Base-by-base conservation (phyloP, 2,888 invertebrate genomes). In the Calephelis perditalis region DNA sequence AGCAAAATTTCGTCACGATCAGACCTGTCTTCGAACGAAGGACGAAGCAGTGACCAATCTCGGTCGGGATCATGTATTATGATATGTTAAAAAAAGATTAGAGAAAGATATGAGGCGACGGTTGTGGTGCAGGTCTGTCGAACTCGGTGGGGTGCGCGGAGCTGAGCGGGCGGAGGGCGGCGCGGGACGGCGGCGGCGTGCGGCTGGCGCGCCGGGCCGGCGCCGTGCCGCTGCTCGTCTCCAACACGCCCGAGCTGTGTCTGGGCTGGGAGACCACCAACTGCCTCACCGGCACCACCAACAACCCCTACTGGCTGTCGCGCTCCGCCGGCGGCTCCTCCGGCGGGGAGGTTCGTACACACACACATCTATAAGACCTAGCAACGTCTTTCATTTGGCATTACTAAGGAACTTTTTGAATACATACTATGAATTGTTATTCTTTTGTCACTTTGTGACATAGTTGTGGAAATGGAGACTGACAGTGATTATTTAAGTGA, bases 171-270 rank as follows among this genome's bases (percentile, higher is more conserved):
- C 69, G 84, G 0, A 82, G 82, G n/a, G 94, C 96, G 0, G 69
- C 80, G 0, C 71, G 85, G 0, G 96, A 98, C 82, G 96, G 97
- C 0, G 92, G 85, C 0, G 92, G 91, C 0, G 95, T 98, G 0
- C 79, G 78, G 1, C 79, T 86, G 0, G 84, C 96, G 65, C 88
- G 92, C 63, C 75, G 84, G 7, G 95, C 97, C 0, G 98, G 98
- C 0, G 96, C 93, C 8, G 95, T 98, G 61, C 95, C 96, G 0
- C 81, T 98, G 46, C 92, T 96, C 12, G 94, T 96, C 0, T 96
- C 97, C 15, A 97, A 96, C 76, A 95, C 96, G 0, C 97, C 97
- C 0, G 98, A 98, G 76, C 92, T 96, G 65, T 98, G 98, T 72
- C 91, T 97, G 76, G 96, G 96, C 78, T 96, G 95, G 93, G 98